Evolutionary conservation across 2,888 invertebrate species (phyloP), one percentile per base, ranked within the genome.

Genomic region (Adelphocoris suturalis): DNA sequence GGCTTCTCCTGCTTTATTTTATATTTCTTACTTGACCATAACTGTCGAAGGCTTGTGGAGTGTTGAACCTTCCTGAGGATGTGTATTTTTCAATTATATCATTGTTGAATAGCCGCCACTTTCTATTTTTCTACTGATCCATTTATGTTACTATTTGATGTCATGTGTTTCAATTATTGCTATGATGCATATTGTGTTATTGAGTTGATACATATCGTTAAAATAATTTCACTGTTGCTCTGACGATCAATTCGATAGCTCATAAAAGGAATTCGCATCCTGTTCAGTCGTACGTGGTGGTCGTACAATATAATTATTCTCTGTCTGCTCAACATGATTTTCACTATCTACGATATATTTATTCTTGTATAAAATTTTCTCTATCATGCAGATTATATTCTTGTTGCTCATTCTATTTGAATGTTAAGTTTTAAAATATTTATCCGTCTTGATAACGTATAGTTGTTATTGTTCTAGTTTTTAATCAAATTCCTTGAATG

Each of bases 351-450:
- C 75, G 16, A 47, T 68, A 57, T 85, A 57, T 57, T 85, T 85
- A 57, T 57, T 85, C 85, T 85, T 85, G 57, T 85, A 85, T 68
- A 12, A 61, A 28, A 61, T 57, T 47, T 7, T 85, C 57, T 85
- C 68, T 85, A 85, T 85, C n/a, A 61, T 52, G 61, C 14, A 85
- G 28, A 61, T 85, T 47, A 86, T 75, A 61, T 86, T 86, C 86
- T 86, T 47, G 75, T 86, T 86, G 86, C 86, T 86, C 86, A 86
- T 86, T 68, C 68, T 68, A 68, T 68, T 68, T 68, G 48, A 75
- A 55, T 46, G 23, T 86, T 68, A 47, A 47, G 86, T 86, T 86
- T 86, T 37, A 13, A 82, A 23, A 85, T 55, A 61, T 85, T 61
- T 86, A 86, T 86, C 86, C 86, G 86, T 86, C 86, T 86, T 47